Percentiles rank a stretch among this genome's conserved stretches.
Evolutionary conservation across 1,140 invertebrate species (phyloP).

Genomic region (Tetramorium simillimum): DNA sequence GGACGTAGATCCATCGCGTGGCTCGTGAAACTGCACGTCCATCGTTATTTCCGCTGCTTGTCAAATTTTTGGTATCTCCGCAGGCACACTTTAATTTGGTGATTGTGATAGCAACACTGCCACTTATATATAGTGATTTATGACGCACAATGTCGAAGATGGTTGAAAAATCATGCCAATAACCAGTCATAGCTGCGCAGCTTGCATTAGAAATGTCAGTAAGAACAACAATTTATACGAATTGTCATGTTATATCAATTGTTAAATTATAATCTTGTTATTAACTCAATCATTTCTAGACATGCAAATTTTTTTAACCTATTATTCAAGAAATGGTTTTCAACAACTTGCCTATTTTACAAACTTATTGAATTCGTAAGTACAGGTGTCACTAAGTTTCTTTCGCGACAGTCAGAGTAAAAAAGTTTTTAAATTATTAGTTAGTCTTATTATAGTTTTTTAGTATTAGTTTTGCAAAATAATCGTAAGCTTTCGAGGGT

Average conservation of each 20-base stretch:
- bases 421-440: not conserved
- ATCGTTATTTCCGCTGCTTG: slow-evolving; percentile 30
- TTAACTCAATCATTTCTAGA: not conserved
- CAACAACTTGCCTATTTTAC: not conserved
- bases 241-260: not conserved
- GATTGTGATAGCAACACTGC: not conserved
- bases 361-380: not conserved
- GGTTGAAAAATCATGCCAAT: not conserved
- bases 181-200: not conserved
- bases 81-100: slow-evolving; percentile 7
- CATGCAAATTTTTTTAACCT: not conserved
- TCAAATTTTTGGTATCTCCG: slow-evolving; percentile 41
- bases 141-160: not conserved
- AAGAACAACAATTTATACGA: not conserved
- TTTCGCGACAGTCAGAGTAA: not conserved
- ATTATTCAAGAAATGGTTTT: not conserved
- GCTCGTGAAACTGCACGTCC: slow-evolving; percentile 1
- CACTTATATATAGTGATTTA: slow-evolving; percentile 3
- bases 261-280: not conserved
- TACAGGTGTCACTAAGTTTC: not conserved
- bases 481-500: not conserved
- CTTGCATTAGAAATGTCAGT: not conserved
- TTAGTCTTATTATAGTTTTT: no score
- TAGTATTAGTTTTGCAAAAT: not conserved
- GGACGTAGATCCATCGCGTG: slow-evolving; percentile 50